These are phyloP conservation scores for Hylia prasina DNA, from an alignment of 2,113 vertebrate species.

Conservation along the genomic window DNA sequence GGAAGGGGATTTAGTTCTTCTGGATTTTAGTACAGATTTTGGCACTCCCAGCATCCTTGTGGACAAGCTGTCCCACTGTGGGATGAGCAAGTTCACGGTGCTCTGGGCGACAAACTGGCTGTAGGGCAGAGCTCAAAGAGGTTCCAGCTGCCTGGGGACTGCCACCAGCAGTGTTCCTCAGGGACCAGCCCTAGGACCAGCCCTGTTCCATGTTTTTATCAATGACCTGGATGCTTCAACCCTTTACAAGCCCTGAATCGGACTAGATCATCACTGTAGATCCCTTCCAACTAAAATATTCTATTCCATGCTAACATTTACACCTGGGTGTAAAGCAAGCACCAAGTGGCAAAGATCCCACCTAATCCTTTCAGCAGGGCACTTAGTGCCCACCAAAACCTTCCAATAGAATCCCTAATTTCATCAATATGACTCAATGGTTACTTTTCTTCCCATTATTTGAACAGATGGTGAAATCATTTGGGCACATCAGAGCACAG, in stretches of 20 bases:
- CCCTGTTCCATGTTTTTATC: neutral
- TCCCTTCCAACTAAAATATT: neutral
- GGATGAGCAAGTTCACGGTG: neutral
- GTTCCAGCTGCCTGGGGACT: neutral
- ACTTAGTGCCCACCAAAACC: neutral
- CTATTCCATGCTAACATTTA: neutral
- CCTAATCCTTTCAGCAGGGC: neutral
- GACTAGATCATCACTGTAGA: neutral
- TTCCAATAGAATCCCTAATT: neutral
- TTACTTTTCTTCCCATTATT: neutral
- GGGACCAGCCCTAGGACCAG: neutral
- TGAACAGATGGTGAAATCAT: neutral
- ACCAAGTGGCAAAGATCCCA: neutral
- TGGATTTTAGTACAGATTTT: neutral
- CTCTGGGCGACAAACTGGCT: neutral
- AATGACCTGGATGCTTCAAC: neutral
- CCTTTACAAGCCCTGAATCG: neutral
- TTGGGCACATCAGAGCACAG: neutral
- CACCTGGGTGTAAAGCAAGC: neutral
- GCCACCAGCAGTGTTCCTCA: neutral
- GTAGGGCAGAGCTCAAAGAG: neutral
- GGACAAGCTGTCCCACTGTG: neutral
- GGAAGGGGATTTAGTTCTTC: accelerated
- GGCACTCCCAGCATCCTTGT: neutral
- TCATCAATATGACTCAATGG: neutral